Evolutionary conservation across 2,113 vertebrate species (phyloP), one percentile per base, ranked within the genome.

Genomic region (Cranoglanis bouderius): DNA sequence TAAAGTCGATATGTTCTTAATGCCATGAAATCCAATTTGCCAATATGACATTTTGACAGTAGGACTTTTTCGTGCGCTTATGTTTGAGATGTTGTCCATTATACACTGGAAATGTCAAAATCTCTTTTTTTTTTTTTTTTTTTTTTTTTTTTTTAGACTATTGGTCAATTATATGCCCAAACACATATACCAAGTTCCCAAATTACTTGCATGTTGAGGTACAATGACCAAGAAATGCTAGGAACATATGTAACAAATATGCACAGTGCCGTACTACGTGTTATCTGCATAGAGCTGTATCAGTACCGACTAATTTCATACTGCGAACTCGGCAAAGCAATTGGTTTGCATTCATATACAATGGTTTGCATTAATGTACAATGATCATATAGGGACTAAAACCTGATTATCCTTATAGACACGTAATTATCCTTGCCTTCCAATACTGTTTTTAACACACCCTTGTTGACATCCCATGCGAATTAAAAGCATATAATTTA

Each of bases 21-120:
- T 92, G 91, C 84, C 67, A 74, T 87, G 89, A 93, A 92, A 93
- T 93, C 92, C 90, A 93, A 94, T 94, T 65, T 93, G 93, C 95
- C 93, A 93, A 93, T 92, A 92, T 93, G 94, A 93, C 93, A 94
- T 95, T 94, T 74, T 93, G 93, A 95, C 93, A 93, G 93, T 91
- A 92, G 93, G 94, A 94, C 92, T 93, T 95, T 91, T 85, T 91
- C 89, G 85, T 89, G 89, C 85, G 85, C 91, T 90, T 49, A 80
- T 87, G 72, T 80, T 82, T 82, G 81, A 78, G 40, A 87, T 59
- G 21, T 6, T 61, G 75, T 80, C 61, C 4, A 53, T 87, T 46
- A 70, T 40, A 55, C 78, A 57, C 10, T 40, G 38, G 49, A 59
- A n/a, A 59, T 57, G 35, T 57, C 49, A 72, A 57, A 57, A 16